Evolutionary conservation across 2,888 invertebrate genomes (phyloP), one percentile per base, ranked within the genome.

Genomic region (Chrysodeixis includens): DNA sequence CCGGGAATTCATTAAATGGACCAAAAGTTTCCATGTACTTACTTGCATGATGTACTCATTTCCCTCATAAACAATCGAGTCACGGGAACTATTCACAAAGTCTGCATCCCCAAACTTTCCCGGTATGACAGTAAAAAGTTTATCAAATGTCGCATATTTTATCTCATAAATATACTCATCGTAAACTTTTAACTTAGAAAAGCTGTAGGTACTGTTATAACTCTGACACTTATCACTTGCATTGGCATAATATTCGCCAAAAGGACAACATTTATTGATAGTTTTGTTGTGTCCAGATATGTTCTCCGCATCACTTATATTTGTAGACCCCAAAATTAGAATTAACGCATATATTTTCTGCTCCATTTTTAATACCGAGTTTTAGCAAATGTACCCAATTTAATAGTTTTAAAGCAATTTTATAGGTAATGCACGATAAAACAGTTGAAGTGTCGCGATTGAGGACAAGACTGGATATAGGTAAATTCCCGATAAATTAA

Each of bases 101-200:
- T n/a, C n/a, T n/a, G n/a, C n/a, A n/a, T 60, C 26, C 20, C 16
- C 12, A 30, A 72, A 60, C 57, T 30, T 63, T 1, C 30, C 22
- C 22, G 75, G 63, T 7, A 14, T 1, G 1, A 72, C 22, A 7
- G 44, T 30, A 30, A 72, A 74, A 5, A 56, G 14, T 12, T 63
- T 51, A 10, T 63, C 56, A 16, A 72, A 32, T 14, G 44, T 46
- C 10, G 62, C 69, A 6, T 16, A n/a, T n/a, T n/a, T 46, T 20
- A 54, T 55, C 1, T 51, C 12, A 0, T 26, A 8, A 0, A 57
- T 12, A n/a, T 46, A 0, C 0, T 63, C 30, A 22, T 74, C 40
- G 22, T 56, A 72, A 5, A 72, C 55, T 26, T 64, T 57, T 14
- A 61, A 55, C 4, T 40, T 18, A 6, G 51, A 49, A 22, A 64